Evolutionary conservation across 2,113 vertebrate genomes (phyloP).

Genomic region (Amazona vittata): DNA sequence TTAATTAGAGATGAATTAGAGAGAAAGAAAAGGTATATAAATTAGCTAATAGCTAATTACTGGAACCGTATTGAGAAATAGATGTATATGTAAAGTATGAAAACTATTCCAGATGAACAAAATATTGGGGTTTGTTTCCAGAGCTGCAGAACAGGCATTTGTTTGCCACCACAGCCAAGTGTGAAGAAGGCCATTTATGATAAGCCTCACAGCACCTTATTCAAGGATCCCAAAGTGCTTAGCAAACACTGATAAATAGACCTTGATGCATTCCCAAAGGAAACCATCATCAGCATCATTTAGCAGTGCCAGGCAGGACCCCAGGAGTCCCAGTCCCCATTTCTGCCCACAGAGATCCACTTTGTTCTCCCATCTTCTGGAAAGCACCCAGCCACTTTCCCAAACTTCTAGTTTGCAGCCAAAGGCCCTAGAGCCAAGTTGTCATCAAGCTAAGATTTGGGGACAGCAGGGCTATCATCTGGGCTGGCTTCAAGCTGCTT

Average conservation of each 20-base stretch:
- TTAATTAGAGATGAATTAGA: constrained; percentile 8
- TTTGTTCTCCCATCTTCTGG: background rate
- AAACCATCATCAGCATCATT: background rate
- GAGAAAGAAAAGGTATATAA: background rate
- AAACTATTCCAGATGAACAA: background rate
- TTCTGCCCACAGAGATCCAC: background rate
- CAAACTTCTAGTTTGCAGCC: background rate
- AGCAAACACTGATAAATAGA: constrained; percentile 8
- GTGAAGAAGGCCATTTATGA: background rate
- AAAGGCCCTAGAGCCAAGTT: background rate
- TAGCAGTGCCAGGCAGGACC: background rate
- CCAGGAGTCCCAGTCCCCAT: background rate
- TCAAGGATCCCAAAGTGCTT: background rate
- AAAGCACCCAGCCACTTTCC: background rate
- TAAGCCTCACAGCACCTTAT: background rate
- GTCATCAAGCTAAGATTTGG: background rate
- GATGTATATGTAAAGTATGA: background rate
- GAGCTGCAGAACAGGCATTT: background rate
- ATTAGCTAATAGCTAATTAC: background rate
- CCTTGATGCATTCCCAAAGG: background rate
- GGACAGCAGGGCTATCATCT: background rate
- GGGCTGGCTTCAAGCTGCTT: background rate
- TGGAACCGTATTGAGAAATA: background rate
- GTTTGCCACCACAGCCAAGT: background rate
- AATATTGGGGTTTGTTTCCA: background rate